Conservation (phyloP, 2,113 vertebrate genomes). For the Alethe castanea region DNA sequence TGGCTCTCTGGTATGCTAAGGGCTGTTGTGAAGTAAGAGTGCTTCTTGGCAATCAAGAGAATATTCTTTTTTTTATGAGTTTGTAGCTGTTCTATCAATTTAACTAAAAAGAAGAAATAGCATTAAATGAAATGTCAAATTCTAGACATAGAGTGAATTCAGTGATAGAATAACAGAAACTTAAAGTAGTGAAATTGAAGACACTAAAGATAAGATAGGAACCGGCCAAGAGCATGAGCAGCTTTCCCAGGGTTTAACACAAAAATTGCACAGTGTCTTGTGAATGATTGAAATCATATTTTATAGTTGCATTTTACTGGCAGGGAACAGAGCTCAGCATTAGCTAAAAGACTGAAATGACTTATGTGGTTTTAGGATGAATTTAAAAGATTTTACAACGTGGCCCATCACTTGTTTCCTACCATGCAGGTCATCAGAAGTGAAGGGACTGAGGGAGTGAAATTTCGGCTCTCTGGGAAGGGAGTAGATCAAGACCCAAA, state of each 20-base stretch:
- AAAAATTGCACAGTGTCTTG: neutral
- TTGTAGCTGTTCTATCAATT: neutral
- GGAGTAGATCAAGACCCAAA: constrained; percentile 92
- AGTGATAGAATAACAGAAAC: neutral
- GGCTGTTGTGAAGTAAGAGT: neutral
- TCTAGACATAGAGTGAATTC: neutral
- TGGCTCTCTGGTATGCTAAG: neutral
- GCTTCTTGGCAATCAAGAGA: neutral
- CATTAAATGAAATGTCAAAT: neutral
- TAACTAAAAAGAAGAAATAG: neutral
- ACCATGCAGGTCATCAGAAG: constrained; percentile 82
- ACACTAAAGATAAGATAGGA: neutral
- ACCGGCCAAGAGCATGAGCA: neutral
- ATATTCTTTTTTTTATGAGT: neutral
- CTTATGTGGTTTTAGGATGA: neutral
- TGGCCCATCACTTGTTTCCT: neutral
- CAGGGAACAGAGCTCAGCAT: neutral
- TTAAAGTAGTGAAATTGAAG: neutral
- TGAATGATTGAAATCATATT: neutral
- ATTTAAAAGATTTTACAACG: neutral
- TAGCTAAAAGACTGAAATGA: neutral
- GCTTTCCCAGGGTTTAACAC: neutral
- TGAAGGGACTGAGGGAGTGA: constrained; percentile 79
- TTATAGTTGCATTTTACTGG: neutral
- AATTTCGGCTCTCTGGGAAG: constrained; percentile 88